phyloP scores from a whole-genome alignment of 2,888 invertebrate species.

The Odontothrips loti region DNA sequence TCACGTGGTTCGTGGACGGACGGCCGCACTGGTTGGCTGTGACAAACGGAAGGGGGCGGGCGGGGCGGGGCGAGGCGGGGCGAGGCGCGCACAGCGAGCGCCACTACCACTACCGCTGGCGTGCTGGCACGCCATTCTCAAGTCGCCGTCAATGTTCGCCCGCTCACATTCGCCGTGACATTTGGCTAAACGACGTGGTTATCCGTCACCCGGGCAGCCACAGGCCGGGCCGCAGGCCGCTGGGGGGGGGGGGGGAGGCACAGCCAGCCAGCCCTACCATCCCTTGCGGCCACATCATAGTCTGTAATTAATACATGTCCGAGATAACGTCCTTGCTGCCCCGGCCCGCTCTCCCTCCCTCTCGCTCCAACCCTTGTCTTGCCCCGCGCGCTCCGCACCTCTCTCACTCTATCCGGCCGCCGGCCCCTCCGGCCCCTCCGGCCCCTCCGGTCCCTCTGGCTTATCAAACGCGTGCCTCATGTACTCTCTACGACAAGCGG shows the following conservation, averaged over 20 bases:
- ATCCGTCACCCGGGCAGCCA: neutral
- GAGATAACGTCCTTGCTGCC: constrained; percentile 12
- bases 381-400: neutral
- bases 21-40: no score
- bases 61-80: neutral
- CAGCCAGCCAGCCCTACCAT: neutral
- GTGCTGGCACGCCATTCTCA: neutral
- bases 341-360: neutral
- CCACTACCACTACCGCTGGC: no score
- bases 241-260: neutral
- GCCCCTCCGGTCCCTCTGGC: no score
- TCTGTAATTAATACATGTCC: constrained; percentile 21
- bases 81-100: neutral
- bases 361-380: neutral
- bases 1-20: neutral
- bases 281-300: neutral
- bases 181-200: neutral
- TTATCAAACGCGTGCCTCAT: no score
- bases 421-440: neutral
- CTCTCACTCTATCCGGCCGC: neutral
- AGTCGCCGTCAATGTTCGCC: neutral
- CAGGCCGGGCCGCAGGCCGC: neutral
- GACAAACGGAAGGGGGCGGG: no score
- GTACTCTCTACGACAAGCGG: no score
- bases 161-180: constrained; percentile 8